These are phyloP conservation scores for Vesta saturnalis DNA, from an alignment of 2,888 invertebrate species.

Conservation along the genomic window DNA sequence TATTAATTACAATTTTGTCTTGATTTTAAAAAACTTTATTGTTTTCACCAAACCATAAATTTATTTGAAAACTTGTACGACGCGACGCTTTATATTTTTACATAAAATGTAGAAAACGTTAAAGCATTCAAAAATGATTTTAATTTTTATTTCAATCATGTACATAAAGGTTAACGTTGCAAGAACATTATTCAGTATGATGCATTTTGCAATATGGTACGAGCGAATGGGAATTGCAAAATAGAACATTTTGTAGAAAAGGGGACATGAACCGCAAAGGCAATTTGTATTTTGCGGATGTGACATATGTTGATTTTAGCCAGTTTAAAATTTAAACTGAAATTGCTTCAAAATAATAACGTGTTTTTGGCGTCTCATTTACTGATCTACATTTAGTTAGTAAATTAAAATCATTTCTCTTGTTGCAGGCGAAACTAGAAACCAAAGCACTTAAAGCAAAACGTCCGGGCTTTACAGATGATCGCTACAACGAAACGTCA, in stretches of 20 bases:
- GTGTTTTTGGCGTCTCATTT: too few relatives aligned
- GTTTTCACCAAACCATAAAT: too few relatives aligned
- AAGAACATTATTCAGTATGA: constrained; percentile 21
- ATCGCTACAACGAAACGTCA: constrained; percentile 92
- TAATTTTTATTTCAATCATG: not conserved
- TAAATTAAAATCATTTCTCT: constrained; percentile 2
- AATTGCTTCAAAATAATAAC: not conserved
- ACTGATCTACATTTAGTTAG: not conserved
- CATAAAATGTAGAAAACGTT: too few relatives aligned
- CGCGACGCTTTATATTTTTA: too few relatives aligned
- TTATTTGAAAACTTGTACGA: too few relatives aligned
- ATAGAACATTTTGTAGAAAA: constrained; percentile 13
- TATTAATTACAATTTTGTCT: constrained; percentile 20
- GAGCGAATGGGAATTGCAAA: constrained; percentile 21
- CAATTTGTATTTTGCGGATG: constrained; percentile 22
- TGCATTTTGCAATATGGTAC: constrained; percentile 28
- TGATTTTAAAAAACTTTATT: too few relatives aligned
- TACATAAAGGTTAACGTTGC: constrained; percentile 5
- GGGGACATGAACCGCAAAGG: constrained; percentile 17
- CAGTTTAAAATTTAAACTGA: not conserved
- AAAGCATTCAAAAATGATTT: not conserved
- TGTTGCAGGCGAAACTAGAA: constrained; percentile 87
- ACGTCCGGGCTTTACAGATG: constrained; percentile 91
- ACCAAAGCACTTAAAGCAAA: constrained; percentile 91
- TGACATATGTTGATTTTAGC: constrained; percentile 20